A percentile compares a stretch with the other conserved stretches of the same genome.
Conservation (phyloP, 2,888 invertebrate genomes). For the Opisthograptis luteolata region DNA sequence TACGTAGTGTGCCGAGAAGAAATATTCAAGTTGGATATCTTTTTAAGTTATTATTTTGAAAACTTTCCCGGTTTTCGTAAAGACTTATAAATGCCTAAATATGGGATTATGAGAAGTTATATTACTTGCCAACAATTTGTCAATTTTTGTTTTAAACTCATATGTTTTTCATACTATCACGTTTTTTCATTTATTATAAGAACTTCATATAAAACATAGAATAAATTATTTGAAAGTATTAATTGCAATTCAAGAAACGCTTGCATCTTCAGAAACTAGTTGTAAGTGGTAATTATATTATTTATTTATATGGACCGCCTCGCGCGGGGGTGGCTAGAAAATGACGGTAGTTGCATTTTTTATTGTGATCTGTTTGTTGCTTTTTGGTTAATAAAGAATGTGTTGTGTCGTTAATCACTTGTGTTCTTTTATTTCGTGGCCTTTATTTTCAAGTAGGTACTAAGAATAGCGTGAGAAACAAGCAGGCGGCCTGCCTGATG, state of each 20-base stretch:
- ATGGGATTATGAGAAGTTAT: too few relatives aligned
- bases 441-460: too few relatives aligned
- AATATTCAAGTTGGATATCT: too few relatives aligned
- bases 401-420: conserved; percentile 57
- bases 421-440: conserved; percentile 38
- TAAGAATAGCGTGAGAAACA: too few relatives aligned
- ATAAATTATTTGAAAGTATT: conserved; percentile 36
- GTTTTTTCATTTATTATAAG: not conserved
- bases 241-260: conserved; percentile 33
- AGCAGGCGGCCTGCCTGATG: too few relatives aligned
- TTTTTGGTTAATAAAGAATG: conserved; percentile 59
- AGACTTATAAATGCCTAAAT: not conserved
- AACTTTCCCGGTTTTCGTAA: not conserved
- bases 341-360: conserved; percentile 44
- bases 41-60: too few relatives aligned
- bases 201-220: conserved; percentile 27
- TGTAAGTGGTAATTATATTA: conserved; percentile 37
- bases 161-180: too few relatives aligned
- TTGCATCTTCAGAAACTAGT: conserved; percentile 31
- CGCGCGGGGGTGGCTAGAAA: conserved; percentile 14
- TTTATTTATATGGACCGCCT: conserved; percentile 34
- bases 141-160: too few relatives aligned
- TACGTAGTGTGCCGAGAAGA: too few relatives aligned
- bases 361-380: conserved; percentile 72
- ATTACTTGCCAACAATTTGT: too few relatives aligned